These are phyloP conservation scores for Apostichopus japonicus DNA, from an alignment of 35 echinoderm and acorn worm genomes.

Conservation along the genomic window DNA sequence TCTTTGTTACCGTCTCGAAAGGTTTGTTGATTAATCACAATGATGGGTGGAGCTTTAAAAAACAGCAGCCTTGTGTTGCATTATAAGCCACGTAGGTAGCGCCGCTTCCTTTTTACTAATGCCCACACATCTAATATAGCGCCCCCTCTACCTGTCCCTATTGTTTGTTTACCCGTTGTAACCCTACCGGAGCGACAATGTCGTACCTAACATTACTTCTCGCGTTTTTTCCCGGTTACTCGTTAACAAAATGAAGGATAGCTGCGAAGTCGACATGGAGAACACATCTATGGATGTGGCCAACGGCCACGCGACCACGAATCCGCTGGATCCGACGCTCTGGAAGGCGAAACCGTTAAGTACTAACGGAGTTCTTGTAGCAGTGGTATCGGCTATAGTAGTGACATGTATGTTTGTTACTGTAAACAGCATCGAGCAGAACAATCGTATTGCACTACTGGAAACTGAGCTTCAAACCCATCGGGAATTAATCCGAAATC, in stretches of 20 bases:
- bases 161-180: background rate
- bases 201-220: background rate
- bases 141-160: background rate
- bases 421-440: constrained; percentile 19
- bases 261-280: constrained; percentile 24
- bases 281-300: background rate
- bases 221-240: background rate
- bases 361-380: background rate
- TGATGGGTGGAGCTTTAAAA: background rate
- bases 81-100: too few relatives aligned
- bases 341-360: background rate
- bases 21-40: background rate
- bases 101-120: too few relatives aligned
- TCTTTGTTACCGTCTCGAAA: background rate
- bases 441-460: background rate
- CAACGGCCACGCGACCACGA: background rate
- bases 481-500: background rate
- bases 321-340: background rate
- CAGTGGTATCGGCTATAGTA: background rate
- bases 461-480: background rate
- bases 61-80: too few relatives aligned
- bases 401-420: background rate
- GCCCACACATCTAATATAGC: background rate
- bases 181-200: background rate
- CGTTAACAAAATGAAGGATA: constrained; percentile 24